These are phyloP conservation scores for Petrosia ficiformis DNA, from an alignment of 37 sponge, comb jelly and placozoan genomes.

Conservation along the genomic window DNA sequence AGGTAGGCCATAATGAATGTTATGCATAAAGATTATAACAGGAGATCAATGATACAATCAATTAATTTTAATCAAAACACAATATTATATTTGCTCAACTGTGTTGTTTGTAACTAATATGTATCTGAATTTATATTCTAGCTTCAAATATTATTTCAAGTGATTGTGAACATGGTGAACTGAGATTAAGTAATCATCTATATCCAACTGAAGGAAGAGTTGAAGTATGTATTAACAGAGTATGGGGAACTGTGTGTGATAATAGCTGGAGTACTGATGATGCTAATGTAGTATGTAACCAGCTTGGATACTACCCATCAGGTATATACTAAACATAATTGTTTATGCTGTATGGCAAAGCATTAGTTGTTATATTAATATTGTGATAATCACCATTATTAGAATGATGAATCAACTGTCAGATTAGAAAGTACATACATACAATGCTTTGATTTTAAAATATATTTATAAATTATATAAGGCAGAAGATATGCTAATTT, in stretches of 20 bases:
- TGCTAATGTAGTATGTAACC: slow-evolving; percentile 7
- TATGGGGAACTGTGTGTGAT: slow-evolving; percentile 16
- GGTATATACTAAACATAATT: no score
- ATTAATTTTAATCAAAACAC: no score
- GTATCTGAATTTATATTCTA: background rate
- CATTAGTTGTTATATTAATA: background rate
- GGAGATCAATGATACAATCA: no score
- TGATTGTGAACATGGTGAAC: background rate
- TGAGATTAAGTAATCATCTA: background rate
- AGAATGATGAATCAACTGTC: no score
- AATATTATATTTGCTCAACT: no score
- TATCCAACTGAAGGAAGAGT: background rate
- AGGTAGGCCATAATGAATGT: background rate
- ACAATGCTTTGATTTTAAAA: no score
- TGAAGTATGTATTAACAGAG: slow-evolving; percentile 3
- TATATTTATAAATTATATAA: background rate
- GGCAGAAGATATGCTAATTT: no score
- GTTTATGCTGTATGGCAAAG: background rate
- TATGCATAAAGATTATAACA: no score
- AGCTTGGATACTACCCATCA: slow-evolving; percentile 2
- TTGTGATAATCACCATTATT: background rate
- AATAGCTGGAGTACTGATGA: background rate
- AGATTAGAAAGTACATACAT: no score
- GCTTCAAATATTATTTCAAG: background rate
- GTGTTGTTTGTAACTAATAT: no score